Evolutionary conservation across 2,888 invertebrate genomes (phyloP).

Genomic region (Panzeria rudis): DNA sequence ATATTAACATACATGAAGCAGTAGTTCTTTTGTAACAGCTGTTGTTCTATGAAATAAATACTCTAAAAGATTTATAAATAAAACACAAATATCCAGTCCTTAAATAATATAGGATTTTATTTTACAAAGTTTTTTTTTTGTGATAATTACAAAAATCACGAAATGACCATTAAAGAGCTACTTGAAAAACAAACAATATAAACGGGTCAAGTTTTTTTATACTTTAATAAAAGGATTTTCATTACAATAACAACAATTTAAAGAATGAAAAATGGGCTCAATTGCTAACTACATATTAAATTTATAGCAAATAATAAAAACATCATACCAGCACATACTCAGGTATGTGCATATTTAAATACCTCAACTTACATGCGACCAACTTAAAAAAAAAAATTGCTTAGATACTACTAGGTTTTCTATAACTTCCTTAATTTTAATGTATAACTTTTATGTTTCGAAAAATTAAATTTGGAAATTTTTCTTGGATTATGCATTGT

Average conservation of each 20-base stretch:
- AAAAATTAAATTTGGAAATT: no score
- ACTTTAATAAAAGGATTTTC: constrained; percentile 26
- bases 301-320: constrained; percentile 49
- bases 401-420: background rate
- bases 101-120: constrained; percentile 34
- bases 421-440: background rate
- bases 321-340: constrained; percentile 46
- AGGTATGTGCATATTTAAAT: background rate
- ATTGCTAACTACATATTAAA: constrained; percentile 74
- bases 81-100: constrained; percentile 4
- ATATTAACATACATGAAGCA: constrained; percentile 56
- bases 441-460: no score
- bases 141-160: constrained; percentile 81
- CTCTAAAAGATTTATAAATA: constrained; percentile 30
- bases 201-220: background rate
- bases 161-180: constrained; percentile 74
- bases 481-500: no score
- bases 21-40: constrained; percentile 26
- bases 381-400: background rate
- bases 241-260: constrained; percentile 28
- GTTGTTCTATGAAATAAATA: constrained; percentile 31
- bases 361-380: background rate
- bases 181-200: constrained; percentile 19
- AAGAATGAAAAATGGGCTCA: constrained; percentile 70
- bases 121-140: constrained; percentile 45